These are phyloP conservation scores for Platalea minor DNA, from an alignment of 2,797 vertebrate genomes.

Conservation along the genomic window DNA sequence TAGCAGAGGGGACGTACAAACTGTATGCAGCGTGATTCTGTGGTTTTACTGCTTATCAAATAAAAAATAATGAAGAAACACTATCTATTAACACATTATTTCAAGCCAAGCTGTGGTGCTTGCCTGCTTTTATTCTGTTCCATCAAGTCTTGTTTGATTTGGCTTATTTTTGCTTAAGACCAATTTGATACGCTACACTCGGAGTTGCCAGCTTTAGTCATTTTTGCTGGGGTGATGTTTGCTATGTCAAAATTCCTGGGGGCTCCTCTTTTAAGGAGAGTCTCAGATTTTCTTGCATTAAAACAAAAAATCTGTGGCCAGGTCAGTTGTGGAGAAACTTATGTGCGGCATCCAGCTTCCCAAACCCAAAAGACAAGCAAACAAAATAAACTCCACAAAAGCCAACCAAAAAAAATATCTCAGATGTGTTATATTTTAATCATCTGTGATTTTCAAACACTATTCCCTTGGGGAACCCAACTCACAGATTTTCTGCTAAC, in stretches of 20 bases:
- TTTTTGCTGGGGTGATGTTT: not conserved
- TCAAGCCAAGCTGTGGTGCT: not conserved
- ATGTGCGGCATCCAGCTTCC: not conserved
- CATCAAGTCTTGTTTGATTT: not conserved
- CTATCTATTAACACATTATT: not conserved
- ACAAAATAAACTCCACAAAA: not conserved
- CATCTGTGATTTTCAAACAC: conserved; percentile 14
- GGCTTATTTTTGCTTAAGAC: not conserved
- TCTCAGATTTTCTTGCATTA: not conserved
- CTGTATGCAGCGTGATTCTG: not conserved
- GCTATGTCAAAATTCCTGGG: not conserved
- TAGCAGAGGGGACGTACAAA: not conserved
- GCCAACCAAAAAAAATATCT: not conserved
- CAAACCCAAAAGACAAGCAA: not conserved
- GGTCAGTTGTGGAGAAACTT: not conserved
- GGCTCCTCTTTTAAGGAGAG: not conserved
- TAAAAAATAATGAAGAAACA: not conserved
- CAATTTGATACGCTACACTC: not conserved
- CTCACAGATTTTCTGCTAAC: conserved; percentile 21
- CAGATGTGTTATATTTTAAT: conserved; percentile 13
- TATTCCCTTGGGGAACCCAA: not conserved
- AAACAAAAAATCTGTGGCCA: not conserved
- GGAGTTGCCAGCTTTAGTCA: not conserved
- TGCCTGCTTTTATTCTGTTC: not conserved
- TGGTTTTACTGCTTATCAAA: not conserved